Conservation (phyloP, 2,113 vertebrate species). For the Callaeas wilsoni region DNA sequence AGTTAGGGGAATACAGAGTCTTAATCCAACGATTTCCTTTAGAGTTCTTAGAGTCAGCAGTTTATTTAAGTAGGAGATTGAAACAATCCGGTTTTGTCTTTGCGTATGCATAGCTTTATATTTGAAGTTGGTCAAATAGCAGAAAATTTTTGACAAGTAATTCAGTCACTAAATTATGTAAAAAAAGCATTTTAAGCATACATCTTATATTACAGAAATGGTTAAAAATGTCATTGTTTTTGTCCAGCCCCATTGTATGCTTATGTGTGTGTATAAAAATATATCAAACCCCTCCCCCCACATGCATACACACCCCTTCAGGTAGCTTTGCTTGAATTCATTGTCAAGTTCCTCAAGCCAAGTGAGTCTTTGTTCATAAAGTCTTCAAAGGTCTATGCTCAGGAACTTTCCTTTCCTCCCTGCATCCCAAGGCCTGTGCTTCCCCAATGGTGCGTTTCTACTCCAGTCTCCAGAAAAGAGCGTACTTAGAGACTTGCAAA, state of each 20-base stretch:
- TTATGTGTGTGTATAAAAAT: neutral
- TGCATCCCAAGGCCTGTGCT: neutral
- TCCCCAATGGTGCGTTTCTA: neutral
- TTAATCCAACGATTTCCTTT: neutral
- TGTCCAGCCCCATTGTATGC: neutral
- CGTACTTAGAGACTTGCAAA: neutral
- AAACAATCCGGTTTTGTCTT: neutral
- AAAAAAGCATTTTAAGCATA: neutral
- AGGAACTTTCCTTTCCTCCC: neutral
- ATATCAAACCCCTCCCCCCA: too few species aligned
- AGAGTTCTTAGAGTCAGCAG: neutral
- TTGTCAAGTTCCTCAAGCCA: neutral
- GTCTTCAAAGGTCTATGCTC: neutral
- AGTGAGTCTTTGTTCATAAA: neutral
- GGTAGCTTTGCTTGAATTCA: neutral
- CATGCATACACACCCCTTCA: neutral
- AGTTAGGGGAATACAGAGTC: neutral
- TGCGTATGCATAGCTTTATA: neutral
- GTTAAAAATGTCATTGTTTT: neutral
- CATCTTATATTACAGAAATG: neutral
- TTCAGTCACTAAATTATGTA: neutral
- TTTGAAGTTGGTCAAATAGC: neutral
- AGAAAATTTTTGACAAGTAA: neutral
- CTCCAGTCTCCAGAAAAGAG: neutral
- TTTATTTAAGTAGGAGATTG: neutral